Evolutionary conservation across 2,888 invertebrate species (phyloP), one percentile per base, ranked within the genome.

Genomic region (Acleris laterana): DNA sequence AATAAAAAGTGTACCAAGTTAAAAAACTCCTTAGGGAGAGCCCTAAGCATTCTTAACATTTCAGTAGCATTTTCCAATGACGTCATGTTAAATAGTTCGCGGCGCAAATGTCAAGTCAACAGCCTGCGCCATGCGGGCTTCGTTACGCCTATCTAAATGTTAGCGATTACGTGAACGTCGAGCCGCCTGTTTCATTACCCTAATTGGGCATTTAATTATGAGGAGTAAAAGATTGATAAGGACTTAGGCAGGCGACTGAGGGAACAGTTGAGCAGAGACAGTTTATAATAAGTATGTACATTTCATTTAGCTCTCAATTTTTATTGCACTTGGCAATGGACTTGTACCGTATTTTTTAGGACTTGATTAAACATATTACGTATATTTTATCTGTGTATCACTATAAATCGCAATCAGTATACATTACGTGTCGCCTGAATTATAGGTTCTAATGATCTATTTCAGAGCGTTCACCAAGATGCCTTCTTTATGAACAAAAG

Each of bases 361-460:
- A 1, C 44, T 38, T 9, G 38, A 13, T 38, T 1, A 46, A 17
- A 46, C 46, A 16, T 16, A 46, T 17, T 46, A 17, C 2, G 6
- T 7, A 46, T 17, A 7, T 46, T 44, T 44, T 44, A n/a, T 44
- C 5, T 46, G 46, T n/a, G 5, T 42, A 16, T 16, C 42, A 7
- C 42, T 53, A 59, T 59, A 59, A 59, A 44, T 65, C 49, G 53
- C 28, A 60, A 60, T 61, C 49, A 61, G 50, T 50, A 55, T 55
- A 50, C 50, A 50, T 60, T 61, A 65, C 55, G 55, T 56, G 44
- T 50, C 42, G 17, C 50, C 60, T 61, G 55, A 61, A 56, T 61
- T 65, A 65, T 65, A 56, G 65, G 44, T 52, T 44, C 50, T 65
- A 65, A 65, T 65, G 65, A 61, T 60, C 60, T 61, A 49, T 65